These are phyloP conservation scores for Oscheius onirici DNA, from an alignment of 2,888 invertebrate genomes.

Conservation along the genomic window DNA sequence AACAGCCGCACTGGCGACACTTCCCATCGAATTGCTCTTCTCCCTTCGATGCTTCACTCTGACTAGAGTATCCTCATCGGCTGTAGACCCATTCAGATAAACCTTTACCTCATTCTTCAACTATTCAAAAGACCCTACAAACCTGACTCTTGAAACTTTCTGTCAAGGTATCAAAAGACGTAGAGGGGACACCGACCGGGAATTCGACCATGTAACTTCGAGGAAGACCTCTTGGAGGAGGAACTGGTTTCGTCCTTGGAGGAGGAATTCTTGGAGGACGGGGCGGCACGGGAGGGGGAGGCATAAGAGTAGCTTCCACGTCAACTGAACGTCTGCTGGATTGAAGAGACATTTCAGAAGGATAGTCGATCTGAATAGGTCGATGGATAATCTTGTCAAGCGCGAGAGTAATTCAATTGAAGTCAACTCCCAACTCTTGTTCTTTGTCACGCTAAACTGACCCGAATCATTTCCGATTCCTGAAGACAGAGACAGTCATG, in stretches of 20 bases:
- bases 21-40: conserved; percentile 53
- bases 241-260: conserved; percentile 34
- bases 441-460: conserved; percentile 75
- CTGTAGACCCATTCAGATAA: conserved; percentile 49
- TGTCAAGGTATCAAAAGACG: conserved; percentile 35
- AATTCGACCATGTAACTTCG: conserved; percentile 55
- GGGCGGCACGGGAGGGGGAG: conserved; percentile 53
- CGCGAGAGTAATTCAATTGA: background rate
- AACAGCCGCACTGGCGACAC: conserved; percentile 23
- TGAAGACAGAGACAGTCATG: conserved; percentile 87
- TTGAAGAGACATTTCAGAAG: conserved; percentile 47
- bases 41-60: conserved; percentile 59
- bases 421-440: background rate
- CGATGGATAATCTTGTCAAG: conserved; percentile 20
- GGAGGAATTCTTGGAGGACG: conserved; percentile 43
- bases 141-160: conserved; percentile 38
- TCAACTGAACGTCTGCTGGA: conserved; percentile 25
- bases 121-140: background rate
- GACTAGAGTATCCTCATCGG: conserved; percentile 58
- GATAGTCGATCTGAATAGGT: conserved; percentile 52
- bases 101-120: conserved; percentile 45
- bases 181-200: conserved; percentile 57
- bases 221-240: conserved; percentile 51
- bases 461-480: conserved; percentile 87
- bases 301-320: conserved; percentile 42